Base-by-base conservation (phyloP, 2,888 invertebrate species). In the Carpatolechia fugitivella region DNA sequence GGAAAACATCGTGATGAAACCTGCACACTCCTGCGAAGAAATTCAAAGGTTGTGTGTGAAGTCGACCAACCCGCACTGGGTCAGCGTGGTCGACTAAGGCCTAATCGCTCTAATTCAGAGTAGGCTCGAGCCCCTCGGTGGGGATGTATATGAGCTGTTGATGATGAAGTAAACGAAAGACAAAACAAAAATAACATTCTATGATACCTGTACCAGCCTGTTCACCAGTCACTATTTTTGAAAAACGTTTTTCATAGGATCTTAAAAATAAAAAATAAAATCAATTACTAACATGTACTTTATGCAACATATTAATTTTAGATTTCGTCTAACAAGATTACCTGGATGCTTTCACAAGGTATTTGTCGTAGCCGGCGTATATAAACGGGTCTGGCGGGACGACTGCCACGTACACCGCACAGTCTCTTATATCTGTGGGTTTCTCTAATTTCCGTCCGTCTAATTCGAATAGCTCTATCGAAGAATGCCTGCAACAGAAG, bases 351-450 rank as follows among this genome's bases (percentile, higher is more conserved):
- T 70, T 83, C 14, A 87, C 60, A 2, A 89, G 67, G 56, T 89
- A 89, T 50, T 81, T 76, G 16, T 80, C 76, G 57, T 89, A 89
- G 14, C 84, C 85, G n/a, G 82, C 62, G 13, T 80, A 65, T 3
- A 82, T 69, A 54, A 86, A 89, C 1, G 52, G 11, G 3, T 81
- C 82, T 0, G 76, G 69, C 0, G 74, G 72, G 10, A 64, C 63
- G 0, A 89, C 87, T 0, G 86, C 86, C 0, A 89, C 89, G 54
- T 88, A 89, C 0, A 78, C 70, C 4, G 60, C 64, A n/a, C 78
- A 80, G 55, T 82, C 68, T 1, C 20, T 60, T 0, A 89, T 67
- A 40, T 81, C 74, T 13, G 78, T 54, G 0, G 88, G 83, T 0
- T 65, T 67, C 5, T 67, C 57, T 5, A 89, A 58, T 60, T 69